Evolutionary conservation across 2,888 invertebrate genomes (phyloP), one percentile per base, ranked within the genome.

Genomic region (Xanthorhoe designata): DNA sequence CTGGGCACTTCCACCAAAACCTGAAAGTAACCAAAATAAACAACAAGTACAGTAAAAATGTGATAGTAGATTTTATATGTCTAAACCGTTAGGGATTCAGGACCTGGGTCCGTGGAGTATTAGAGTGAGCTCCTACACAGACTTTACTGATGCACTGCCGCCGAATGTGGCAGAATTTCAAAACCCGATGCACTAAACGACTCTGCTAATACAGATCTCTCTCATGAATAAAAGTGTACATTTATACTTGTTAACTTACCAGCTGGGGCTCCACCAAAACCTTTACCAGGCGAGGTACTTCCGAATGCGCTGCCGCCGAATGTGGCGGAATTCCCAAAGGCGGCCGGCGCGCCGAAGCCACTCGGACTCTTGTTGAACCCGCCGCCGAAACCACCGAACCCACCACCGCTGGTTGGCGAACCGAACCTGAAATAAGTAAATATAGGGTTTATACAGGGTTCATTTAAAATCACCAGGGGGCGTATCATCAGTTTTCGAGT

Each of bases 291-390:
- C 0, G 94, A 93, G 0, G 94, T 91, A 78, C 84, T 84, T 0
- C 95, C 95, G 77, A 95, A 95, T 0, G 91, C 86, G 0, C 94
- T 76, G 0, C 88, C 84, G 0, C 94, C 95, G 82, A 95, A 95
- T 0, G 89, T 75, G 0, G 93, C 87, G 7, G 90, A 83, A 0
- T 90, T 89, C 0, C 95, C 95, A 82, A 95, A 95, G 0, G 92
- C 78, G 0, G 94, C 91, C 2, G 92, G 82, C 0, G 85, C 84
- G 0, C 92, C 93, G 72, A 93, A 93, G 49, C 86, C 78, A 54
- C 86, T 79, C 29, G 92, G 88, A 42, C 91, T 91, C 72, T 91
- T 91, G 78, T 88, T 91, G 75, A 90, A 89, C 0, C 88, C 90
- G 0, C 88, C 90, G 13, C 90, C 86, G 66, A 90, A 90, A 0